phyloP scores from a whole-genome alignment of 2,113 vertebrate genomes.

The Castor canadensis region DNA sequence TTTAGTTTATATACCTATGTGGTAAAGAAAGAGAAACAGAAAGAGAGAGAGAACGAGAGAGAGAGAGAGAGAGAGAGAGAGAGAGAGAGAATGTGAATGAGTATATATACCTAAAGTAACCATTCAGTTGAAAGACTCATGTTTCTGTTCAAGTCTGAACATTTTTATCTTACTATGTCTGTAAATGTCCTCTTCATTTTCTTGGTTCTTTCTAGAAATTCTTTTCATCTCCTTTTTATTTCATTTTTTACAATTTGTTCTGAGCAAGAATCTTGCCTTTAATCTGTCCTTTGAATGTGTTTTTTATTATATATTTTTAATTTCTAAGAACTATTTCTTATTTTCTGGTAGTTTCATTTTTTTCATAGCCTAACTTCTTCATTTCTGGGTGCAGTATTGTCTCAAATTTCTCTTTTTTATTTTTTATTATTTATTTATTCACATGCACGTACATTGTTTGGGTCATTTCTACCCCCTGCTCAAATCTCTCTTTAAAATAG shows the following conservation, averaged over 20 bases:
- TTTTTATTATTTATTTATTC: too few relatives aligned
- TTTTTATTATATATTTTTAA: neutral
- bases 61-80: rapidly evolving
- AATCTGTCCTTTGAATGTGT: neutral
- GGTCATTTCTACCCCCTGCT: too few relatives aligned
- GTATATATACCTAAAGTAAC: neutral
- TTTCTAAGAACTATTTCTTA: slow-evolving; percentile 17
- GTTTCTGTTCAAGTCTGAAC: neutral
- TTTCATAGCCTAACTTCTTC: neutral
- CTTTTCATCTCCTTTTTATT: neutral
- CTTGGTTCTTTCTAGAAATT: slow-evolving; percentile 1
- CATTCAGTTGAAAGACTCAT: neutral
- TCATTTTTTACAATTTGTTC: neutral
- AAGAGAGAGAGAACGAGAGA: too few relatives aligned
- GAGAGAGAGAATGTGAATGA: too few relatives aligned
- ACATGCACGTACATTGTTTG: too few relatives aligned
- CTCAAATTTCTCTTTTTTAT: neutral
- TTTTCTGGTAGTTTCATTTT: neutral
- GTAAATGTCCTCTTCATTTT: neutral
- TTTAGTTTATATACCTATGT: neutral
- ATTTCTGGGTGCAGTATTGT: neutral
- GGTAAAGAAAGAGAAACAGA: neutral
- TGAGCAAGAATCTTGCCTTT: neutral
- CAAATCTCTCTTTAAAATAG: too few relatives aligned
- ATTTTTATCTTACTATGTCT: neutral